Evolutionary conservation across 2,888 invertebrate genomes (phyloP).

Genomic region (Drosophila buzzatii): DNA sequence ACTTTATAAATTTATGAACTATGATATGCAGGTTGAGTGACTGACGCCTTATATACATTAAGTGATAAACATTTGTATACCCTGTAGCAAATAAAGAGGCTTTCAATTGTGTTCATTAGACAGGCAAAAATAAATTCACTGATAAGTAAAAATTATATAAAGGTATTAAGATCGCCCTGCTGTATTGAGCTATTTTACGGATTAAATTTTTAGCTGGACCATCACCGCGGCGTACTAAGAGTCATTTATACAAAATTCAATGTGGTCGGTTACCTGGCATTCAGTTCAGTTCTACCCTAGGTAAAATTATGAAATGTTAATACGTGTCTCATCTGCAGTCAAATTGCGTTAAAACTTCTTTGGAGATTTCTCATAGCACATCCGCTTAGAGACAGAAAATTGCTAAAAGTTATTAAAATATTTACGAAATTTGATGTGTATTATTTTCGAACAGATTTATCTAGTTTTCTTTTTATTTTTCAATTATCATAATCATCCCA

Average conservation of each 20-base stretch:
- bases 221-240: background rate
- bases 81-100: slow-evolving; percentile 12
- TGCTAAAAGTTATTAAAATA: background rate
- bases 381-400: background rate
- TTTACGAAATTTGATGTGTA: slow-evolving; percentile 23
- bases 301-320: background rate
- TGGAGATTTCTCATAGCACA: slow-evolving; percentile 7
- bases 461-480: background rate
- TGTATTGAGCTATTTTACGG: background rate
- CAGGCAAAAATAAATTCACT: background rate
- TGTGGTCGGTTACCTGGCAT: background rate
- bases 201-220: background rate
- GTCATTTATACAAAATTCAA: background rate
- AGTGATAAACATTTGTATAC: slow-evolving; percentile 34
- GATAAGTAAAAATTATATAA: background rate
- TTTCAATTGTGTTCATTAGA: background rate
- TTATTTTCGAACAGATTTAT: slow-evolving; percentile 3
- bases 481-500: slow-evolving; percentile 26
- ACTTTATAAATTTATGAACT: slow-evolving; percentile 55
- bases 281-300: background rate
- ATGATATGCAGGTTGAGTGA: slow-evolving; percentile 28
- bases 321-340: background rate
- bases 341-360: slow-evolving; percentile 4
- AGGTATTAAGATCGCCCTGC: background rate
- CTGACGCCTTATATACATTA: background rate